Base-by-base conservation (phyloP, 2,797 vertebrate genomes). In the Philypnodon macrostomus region DNA sequence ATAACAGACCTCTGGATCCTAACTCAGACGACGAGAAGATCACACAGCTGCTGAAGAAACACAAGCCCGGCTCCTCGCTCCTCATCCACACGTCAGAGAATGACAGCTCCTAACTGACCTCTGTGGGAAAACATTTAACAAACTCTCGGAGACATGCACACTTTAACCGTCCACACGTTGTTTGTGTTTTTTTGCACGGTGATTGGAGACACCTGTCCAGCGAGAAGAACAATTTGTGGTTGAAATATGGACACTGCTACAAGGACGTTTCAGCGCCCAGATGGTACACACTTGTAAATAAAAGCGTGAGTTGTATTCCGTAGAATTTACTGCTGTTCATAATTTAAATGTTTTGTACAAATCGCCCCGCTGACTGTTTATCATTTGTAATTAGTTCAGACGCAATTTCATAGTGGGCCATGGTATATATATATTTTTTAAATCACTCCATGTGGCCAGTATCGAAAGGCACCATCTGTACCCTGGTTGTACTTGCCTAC, bases 11-110 rank as follows among this genome's bases (percentile, higher is more conserved):
- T 0, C 83, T 98, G 83, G 96, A 98, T 75, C 96, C 96, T 45
- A 96, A 98, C 80, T 98, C 95, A 0, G 94, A 97, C 85, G 95
- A 97, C 72, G 95, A 98, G 85, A 97, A 97, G 76, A 96, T 98
- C 76, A 93, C 92, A 10, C 93, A 93, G 80, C 85, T 98, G 73
- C 90, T 98, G 53, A 94, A 96, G 74, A 97, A 96, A 89, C 96
- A 97, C 90, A 96, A 95, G 79, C 86, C 94, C 1, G 85, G 86
- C 49, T 54, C 88, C 0, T 87, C 88, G 54, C 87, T 94, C 46
- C 84, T 93, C 41, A 75, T 92, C 64, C 95, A 94, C 80, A 84
- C 92, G 39, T 80, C 91, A 1, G 95, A 97, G 55, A 90, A 83
- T 35, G 95, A 97, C 80, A 89, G 92, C 79, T 93, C 94, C 4